Base-by-base conservation (phyloP, 2,888 invertebrate genomes). In the Melikaiella ostensackeni region DNA sequence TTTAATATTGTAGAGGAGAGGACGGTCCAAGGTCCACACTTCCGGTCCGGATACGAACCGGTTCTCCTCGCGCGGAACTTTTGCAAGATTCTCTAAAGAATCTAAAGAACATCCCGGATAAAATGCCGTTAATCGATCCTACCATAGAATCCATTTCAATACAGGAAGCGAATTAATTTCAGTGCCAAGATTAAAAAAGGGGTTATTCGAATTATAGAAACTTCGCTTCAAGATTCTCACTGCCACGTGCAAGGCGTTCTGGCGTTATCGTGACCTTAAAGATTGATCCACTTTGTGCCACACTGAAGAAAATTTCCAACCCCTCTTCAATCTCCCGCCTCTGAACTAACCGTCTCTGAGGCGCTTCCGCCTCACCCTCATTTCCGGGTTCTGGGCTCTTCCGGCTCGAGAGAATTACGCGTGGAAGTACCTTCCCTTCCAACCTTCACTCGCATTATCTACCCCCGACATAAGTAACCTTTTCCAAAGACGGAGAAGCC, bases 21-120 rank as follows among this genome's bases (percentile, higher is more conserved):
- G 78, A 75, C 84, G 86, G 87, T 87, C 88, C 89, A 88, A 89
- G 88, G 88, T 88, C 88, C 87, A 86, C 84, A 88, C 90, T 91
- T 91, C 91, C 91, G 91, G 90, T 89, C 90, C 89, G 90, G 90
- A 90, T 90, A 87, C 90, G 84, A 89, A 91, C 90, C 91, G 90
- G 91, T 90, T 91, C 86, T 88, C n/a, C 50, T 27, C n/a, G 70
- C 70, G 24, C n/a, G 42, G 46, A 70, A 50, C 50, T 70, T 70
- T 50, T 33, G 24, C 74, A 74, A 59, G 59, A 57, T 61, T 59
- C 27, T 35, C 38, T n/a, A 73, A 73, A 33, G 7, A 33, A 6
- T 33, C 33, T 33, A 4, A 30, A 55, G 24, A 50, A n/a, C 59
- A 19, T 38, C 21, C 35, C 55, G 27, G 59, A 27, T 38, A 74